Evolutionary conservation across 2,113 vertebrate genomes (phyloP), one percentile per base, ranked within the genome.

Genomic region (Ceyx melanurus): DNA sequence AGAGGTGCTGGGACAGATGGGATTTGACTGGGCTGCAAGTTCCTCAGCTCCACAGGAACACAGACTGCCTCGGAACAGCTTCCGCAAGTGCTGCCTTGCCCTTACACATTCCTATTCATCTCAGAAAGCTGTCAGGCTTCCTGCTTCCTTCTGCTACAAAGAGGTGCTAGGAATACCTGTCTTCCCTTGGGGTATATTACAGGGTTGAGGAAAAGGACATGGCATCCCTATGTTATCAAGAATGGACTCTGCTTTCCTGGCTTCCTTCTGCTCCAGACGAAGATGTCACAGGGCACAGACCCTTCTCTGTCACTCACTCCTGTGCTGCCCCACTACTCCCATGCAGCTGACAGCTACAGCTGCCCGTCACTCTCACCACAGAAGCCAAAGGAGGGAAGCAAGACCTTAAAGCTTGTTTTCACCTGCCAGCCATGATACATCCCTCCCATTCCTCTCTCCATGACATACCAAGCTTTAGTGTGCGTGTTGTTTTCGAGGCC

Each of bases 1-100:
- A 5, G 5, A 23, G 50, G 35, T 70, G 15, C 40, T 0, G 1
- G 61, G 17, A 48, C 8, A 50, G 23, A 37, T 0, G 15, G 0
- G 18, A 74, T 37, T 46, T 15, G 56, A 11, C 10, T 1, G 0
- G 16, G 51, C 35, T 61, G 56, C 31, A 29, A 4, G 0, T 45
- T 54, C 48, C 62, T 65, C 25, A 51, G 26, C 26, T 48, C 54
- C 7, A 45, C 7, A 78, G 35, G 51, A 82, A 65, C 56, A 85
- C 60, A 45, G 11, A 13, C 7, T n/a, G 20, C 17, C 50, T 35
- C 6, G 15, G 21, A 74, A 45, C 13, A 85, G 23, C 46, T 66
- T 62, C 29, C 53, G 10, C n/a, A 53, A 14, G 16, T 13, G 18
- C 42, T 75, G 51, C n/a, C 58, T 33, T 67, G 31, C 28, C 31